These are phyloP conservation scores for Dexiosoma caninum DNA, from an alignment of 2,888 invertebrate species.

Conservation along the genomic window DNA sequence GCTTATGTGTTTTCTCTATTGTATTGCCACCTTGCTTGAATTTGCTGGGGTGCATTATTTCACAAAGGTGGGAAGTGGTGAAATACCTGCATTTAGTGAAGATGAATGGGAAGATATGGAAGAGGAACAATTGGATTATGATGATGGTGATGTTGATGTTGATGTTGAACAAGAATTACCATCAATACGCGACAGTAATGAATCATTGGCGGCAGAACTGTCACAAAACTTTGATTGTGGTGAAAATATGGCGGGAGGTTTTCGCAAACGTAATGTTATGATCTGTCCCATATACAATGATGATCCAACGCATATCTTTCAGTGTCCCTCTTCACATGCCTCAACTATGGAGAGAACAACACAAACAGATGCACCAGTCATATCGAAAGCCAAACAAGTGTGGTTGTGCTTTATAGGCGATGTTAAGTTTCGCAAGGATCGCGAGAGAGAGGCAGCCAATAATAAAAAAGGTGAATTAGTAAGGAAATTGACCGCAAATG, in stretches of 20 bases:
- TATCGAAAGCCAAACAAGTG: constrained; percentile 88
- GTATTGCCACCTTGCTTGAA: constrained; percentile 93
- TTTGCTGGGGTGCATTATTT: constrained; percentile 98
- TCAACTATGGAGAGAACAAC: constrained; percentile 89
- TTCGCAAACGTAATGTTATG: constrained; percentile 80
- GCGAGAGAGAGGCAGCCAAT: constrained; percentile 84
- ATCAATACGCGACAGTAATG: constrained; percentile 66
- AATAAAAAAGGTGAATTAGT: constrained; percentile 65
- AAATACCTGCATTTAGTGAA: constrained; percentile 85
- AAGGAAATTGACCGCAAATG: no score
- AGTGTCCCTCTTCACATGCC: constrained; percentile 75
- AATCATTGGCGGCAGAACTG: constrained; percentile 66
- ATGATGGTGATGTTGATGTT: no score
- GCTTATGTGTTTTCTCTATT: constrained; percentile 94
- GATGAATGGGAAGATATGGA: constrained; percentile 89
- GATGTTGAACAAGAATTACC: constrained; percentile 57
- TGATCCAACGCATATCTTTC: constrained; percentile 78
- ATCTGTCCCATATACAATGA: constrained; percentile 83
- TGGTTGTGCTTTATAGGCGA: constrained; percentile 89
- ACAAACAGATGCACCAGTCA: constrained; percentile 85
- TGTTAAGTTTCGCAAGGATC: constrained; percentile 85
- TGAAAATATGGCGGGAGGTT: constrained; percentile 70
- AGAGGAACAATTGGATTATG: constrained; percentile 67
- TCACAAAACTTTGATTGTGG: constrained; percentile 68
- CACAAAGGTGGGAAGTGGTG: constrained; percentile 93